phyloP scores from a whole-genome alignment of 1,140 invertebrate genomes.

The Periplaneta americana region DNA sequence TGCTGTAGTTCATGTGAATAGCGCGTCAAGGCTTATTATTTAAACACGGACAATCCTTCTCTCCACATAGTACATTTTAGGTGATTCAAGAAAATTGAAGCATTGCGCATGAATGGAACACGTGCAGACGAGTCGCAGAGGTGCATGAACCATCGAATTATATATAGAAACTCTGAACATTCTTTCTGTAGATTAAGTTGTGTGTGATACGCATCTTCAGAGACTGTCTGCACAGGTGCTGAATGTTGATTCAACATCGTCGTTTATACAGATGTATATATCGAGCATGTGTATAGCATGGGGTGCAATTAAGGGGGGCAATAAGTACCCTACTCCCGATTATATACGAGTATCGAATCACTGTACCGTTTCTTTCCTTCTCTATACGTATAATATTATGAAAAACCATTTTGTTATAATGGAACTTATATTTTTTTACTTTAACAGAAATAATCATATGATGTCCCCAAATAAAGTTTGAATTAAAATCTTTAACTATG shows the following conservation, averaged over 20 bases:
- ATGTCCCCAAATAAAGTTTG: too few species aligned
- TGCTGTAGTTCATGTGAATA: too few species aligned
- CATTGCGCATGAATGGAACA: background rate
- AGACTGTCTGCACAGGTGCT: background rate
- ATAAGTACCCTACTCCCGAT: background rate
- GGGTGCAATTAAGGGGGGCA: background rate
- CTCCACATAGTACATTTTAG: too few species aligned
- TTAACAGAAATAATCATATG: too few species aligned
- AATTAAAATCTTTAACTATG: too few species aligned
- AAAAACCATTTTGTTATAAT: too few species aligned
- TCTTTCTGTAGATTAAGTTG: background rate
- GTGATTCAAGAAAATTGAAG: background rate
- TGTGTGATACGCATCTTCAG: background rate
- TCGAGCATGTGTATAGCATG: background rate
- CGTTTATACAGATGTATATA: background rate
- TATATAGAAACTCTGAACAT: background rate
- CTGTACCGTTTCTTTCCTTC: too few species aligned
- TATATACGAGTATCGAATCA: too few species aligned
- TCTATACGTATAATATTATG: too few species aligned
- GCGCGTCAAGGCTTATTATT: too few species aligned
- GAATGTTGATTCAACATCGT: background rate
- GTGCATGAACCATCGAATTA: background rate
- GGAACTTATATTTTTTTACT: too few species aligned
- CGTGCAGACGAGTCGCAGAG: background rate
- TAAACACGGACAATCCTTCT: too few species aligned